Evolutionary conservation across 2,888 invertebrate species (phyloP).

Genomic region (Diarsia mendica): DNA sequence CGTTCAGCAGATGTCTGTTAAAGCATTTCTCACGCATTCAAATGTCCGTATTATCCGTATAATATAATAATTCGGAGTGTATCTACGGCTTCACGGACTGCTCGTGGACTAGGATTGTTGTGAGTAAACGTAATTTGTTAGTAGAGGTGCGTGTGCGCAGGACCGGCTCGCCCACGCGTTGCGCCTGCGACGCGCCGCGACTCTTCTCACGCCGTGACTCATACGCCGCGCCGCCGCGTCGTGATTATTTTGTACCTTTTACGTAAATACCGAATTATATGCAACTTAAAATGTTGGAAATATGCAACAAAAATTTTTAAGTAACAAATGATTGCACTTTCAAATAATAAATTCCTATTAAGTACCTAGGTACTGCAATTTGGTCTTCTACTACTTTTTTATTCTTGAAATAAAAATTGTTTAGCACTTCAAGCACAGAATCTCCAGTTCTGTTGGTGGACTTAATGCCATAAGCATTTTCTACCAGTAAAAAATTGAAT

Average conservation of each 20-base stretch:
- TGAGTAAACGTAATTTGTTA: constrained; percentile 85
- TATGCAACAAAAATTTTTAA: background rate
- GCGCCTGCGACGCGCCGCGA: constrained; percentile 64
- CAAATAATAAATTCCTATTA: background rate
- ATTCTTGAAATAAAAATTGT: background rate
- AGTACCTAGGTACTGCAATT: background rate
- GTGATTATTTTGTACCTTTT: constrained; percentile 76
- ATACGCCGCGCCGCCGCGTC: constrained; percentile 66
- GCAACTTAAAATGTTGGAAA: background rate
- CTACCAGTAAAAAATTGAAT: too few relatives aligned
- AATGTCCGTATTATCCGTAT: constrained; percentile 61
- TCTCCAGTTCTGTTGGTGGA: too few relatives aligned
- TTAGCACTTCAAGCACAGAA: too few relatives aligned
- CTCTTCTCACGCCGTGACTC: constrained; percentile 84
- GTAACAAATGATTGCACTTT: background rate
- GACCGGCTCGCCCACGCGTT: constrained; percentile 84
- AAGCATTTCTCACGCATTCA: constrained; percentile 65
- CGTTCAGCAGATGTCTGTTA: constrained; percentile 54
- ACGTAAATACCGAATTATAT: constrained; percentile 43
- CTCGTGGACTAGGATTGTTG: constrained; percentile 64
- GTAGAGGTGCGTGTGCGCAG: constrained; percentile 75
- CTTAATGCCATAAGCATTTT: too few relatives aligned
- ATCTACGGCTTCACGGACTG: constrained; percentile 41
- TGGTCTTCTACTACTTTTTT: background rate
- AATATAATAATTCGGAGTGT: constrained; percentile 61